These are phyloP conservation scores for Indicator indicator DNA, from an alignment of 2,113 vertebrate species.

Conservation along the genomic window DNA sequence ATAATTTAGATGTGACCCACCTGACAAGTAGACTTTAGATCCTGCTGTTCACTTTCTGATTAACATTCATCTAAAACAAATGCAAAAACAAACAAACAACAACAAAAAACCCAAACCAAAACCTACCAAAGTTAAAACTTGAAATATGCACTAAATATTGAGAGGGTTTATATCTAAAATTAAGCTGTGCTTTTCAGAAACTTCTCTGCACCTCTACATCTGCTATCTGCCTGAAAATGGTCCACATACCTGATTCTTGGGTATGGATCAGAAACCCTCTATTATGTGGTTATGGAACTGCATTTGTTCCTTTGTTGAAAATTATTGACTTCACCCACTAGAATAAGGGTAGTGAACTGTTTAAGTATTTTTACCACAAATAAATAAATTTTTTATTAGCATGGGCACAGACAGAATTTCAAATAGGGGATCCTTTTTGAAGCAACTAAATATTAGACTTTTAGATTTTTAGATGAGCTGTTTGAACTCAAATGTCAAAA, in stretches of 20 bases:
- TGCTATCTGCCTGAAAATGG: not conserved
- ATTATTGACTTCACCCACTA: not conserved
- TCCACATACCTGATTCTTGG: not conserved
- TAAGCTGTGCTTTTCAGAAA: not conserved
- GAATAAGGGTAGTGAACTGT: not conserved
- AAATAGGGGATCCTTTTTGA: not conserved
- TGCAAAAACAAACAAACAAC: no score
- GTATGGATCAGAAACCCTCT: not conserved
- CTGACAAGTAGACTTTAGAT: not conserved
- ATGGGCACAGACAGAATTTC: not conserved
- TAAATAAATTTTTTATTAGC: not conserved
- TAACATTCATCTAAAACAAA: not conserved
- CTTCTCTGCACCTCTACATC: not conserved
- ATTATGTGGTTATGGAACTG: not conserved
- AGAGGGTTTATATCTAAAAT: not conserved
- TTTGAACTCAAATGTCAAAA: not conserved
- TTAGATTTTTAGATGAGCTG: not conserved
- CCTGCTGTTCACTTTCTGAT: not conserved
- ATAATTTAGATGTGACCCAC: not conserved
- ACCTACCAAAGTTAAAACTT: not conserved
- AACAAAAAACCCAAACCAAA: no score
- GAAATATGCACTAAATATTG: not conserved
- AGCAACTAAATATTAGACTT: not conserved
- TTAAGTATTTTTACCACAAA: not conserved
- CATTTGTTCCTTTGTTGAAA: not conserved